These are phyloP conservation scores for Apotomis capreana DNA, from an alignment of 2,888 invertebrate species.

Conservation along the genomic window DNA sequence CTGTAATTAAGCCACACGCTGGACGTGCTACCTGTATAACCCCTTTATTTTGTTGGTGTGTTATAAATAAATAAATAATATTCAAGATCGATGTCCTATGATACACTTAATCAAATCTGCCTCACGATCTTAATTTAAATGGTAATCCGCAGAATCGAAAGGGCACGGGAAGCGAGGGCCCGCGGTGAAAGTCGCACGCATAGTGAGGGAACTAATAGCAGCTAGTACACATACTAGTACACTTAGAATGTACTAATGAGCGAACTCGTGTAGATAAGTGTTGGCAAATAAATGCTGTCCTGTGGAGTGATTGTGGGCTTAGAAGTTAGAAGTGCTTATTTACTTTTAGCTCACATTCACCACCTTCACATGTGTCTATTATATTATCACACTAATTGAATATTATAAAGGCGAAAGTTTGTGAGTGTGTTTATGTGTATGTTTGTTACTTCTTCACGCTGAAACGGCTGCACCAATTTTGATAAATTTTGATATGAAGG, in stretches of 20 bases:
- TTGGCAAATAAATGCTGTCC: neutral
- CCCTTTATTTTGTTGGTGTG: no score
- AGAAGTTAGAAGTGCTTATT: neutral
- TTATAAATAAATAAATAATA: no score
- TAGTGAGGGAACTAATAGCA: neutral
- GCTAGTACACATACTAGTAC: neutral
- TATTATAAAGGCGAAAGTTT: no score
- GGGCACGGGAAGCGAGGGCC: neutral
- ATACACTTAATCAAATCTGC: neutral
- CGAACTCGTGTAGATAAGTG: neutral
- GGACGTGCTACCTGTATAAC: no score
- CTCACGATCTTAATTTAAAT: constrained; percentile 1
- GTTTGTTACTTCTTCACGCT: no score
- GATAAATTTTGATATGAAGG: no score
- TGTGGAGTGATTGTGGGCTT: neutral
- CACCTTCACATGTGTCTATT: no score
- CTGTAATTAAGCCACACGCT: no score
- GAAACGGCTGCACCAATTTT: no score
- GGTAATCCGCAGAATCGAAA: neutral
- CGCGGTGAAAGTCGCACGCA: neutral
- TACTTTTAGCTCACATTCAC: no score
- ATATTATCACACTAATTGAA: no score
- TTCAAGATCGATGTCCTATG: neutral
- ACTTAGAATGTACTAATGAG: neutral
- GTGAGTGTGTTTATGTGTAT: no score